Evolutionary conservation across 2,113 vertebrate species (phyloP).

Genomic region (Myanophis thanlyinensis): DNA sequence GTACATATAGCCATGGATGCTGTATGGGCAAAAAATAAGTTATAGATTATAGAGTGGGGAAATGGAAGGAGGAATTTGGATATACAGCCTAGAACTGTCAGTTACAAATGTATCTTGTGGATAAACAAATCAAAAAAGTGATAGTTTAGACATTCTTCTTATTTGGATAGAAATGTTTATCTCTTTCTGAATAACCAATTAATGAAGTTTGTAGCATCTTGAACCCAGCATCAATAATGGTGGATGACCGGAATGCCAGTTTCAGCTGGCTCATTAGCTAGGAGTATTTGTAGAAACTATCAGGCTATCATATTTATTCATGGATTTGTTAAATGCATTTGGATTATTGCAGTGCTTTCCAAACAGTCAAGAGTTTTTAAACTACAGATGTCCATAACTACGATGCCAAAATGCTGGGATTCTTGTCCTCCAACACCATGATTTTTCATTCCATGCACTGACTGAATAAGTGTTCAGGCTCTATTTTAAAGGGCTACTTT

Average conservation of each 20-base stretch:
- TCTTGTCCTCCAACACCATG: too few relatives aligned
- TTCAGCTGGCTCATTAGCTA: neutral
- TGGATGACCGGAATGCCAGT: neutral
- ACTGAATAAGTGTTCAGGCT: neutral
- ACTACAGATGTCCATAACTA: neutral
- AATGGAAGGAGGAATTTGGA: neutral
- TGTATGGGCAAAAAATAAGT: too few relatives aligned
- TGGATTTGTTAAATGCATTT: neutral
- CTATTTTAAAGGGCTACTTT: neutral
- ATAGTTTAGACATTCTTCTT: neutral
- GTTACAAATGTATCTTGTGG: neutral
- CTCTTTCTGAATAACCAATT: neutral
- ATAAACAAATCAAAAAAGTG: neutral
- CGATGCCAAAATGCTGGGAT: neutral
- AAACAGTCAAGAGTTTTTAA: neutral
- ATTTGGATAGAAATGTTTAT: neutral
- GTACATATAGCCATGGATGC: too few relatives aligned
- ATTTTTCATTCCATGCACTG: neutral
- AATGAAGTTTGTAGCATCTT: neutral
- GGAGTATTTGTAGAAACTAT: neutral
- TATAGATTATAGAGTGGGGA: too few relatives aligned
- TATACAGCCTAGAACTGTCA: constrained; percentile 28
- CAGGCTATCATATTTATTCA: neutral
- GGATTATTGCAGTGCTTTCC: neutral
- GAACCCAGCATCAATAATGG: neutral